A percentile compares a stretch with the other conserved stretches of the same genome.
Conservation (phyloP, 23 tunicate species). For the Phallusia fumigata region DNA sequence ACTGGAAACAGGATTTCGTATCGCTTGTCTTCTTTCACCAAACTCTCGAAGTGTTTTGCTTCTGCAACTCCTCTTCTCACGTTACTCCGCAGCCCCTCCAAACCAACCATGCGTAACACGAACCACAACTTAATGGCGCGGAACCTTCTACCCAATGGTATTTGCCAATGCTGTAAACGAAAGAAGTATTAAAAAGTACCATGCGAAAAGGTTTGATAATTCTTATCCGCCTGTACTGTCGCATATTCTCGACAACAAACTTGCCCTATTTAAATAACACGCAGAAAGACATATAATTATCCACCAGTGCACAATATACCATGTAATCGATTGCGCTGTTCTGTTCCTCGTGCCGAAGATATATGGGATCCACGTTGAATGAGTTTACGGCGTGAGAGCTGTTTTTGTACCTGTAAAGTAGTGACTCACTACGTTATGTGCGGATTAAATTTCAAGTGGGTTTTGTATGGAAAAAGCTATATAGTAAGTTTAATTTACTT, state of each 20-base stretch:
- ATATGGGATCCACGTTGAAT: slow-evolving; percentile 44
- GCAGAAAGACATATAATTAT: too few species aligned
- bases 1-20: slow-evolving; percentile 58
- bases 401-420: slow-evolving; percentile 52
- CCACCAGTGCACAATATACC: too few species aligned
- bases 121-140: slow-evolving; percentile 73
- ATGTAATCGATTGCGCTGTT: slow-evolving; percentile 46
- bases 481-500: too few species aligned
- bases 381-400: slow-evolving; percentile 22
- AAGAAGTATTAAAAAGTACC: too few species aligned
- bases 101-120: slow-evolving; percentile 58
- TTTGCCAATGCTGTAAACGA: slow-evolving; percentile 72
- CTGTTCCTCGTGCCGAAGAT: slow-evolving; percentile 51
- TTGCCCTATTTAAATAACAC: too few species aligned
- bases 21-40: slow-evolving; percentile 29
- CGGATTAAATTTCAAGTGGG: too few species aligned
- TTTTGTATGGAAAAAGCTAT: too few species aligned
- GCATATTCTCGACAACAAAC: too few species aligned
- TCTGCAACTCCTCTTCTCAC: slow-evolving; percentile 32
- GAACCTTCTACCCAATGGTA: slow-evolving; percentile 59
- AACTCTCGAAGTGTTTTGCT: slow-evolving; percentile 47
- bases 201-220: too few species aligned
- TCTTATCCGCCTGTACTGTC: too few species aligned
- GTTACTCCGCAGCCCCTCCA: slow-evolving; percentile 56
- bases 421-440: too few species aligned